Evolutionary conservation across 2,797 vertebrate species (phyloP).

Genomic region (Chaetodon trifasciatus): DNA sequence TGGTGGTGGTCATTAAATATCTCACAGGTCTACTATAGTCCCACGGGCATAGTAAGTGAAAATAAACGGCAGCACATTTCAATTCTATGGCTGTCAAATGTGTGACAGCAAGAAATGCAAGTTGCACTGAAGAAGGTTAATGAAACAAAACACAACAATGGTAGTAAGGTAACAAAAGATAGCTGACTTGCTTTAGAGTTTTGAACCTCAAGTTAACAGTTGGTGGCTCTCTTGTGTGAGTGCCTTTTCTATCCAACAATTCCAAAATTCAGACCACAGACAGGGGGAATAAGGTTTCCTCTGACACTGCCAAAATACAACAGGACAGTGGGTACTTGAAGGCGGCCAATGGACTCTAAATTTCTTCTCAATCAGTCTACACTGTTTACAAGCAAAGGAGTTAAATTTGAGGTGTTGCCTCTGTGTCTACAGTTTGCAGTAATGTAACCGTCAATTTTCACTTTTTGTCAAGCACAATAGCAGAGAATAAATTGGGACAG

Average conservation of each 20-base stretch:
- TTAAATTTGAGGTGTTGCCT: constrained; percentile 23
- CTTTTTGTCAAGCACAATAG: constrained; percentile 29
- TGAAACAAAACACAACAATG: constrained; percentile 21
- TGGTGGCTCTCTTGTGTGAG: constrained; percentile 5
- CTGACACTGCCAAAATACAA: constrained; percentile 23
- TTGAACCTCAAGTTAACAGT: constrained; percentile 27
- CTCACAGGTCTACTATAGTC: constrained; percentile 36
- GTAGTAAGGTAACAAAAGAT: constrained; percentile 6
- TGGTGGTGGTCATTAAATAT: constrained; percentile 49
- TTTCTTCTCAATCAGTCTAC: constrained; percentile 19
- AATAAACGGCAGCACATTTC: constrained; percentile 21
- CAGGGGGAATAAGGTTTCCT: neutral
- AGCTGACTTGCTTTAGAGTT: neutral
- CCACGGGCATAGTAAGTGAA: constrained; percentile 24
- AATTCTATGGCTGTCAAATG: constrained; percentile 32
- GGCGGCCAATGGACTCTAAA: constrained; percentile 22
- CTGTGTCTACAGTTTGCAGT: constrained; percentile 15
- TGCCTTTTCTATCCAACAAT: constrained; percentile 12
- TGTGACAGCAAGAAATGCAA: constrained; percentile 17
- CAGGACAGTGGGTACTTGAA: constrained; percentile 19
- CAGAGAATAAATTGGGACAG: constrained; percentile 1
- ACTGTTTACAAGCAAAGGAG: constrained; percentile 22
- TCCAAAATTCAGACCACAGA: constrained; percentile 23
- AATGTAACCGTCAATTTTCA: constrained; percentile 2
- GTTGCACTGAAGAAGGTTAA: constrained; percentile 13